Percentiles rank a stretch among this genome's conserved stretches.
Conservation (phyloP, 2,113 vertebrate species). For the Hyaena hyaena region DNA sequence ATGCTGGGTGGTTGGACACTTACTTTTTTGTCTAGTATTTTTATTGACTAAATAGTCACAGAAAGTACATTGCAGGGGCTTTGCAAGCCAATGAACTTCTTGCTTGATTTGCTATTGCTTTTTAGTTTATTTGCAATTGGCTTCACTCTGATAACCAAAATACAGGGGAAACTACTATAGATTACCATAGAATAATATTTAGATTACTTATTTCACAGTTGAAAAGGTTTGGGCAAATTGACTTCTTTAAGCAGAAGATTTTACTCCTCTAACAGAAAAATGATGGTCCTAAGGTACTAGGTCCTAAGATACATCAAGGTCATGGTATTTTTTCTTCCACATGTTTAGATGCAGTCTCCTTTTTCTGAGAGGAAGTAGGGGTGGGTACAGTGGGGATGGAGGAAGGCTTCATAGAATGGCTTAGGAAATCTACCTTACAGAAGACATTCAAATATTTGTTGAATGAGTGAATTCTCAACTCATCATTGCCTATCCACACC, state of each 20-base stretch:
- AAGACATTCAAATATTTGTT: background rate
- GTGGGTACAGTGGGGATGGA: background rate
- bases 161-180: background rate
- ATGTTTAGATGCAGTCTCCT: background rate
- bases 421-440: background rate
- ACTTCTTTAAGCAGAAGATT: slow-evolving; percentile 1
- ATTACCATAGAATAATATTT: slow-evolving; percentile 17
- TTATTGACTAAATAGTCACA: slow-evolving; percentile 17
- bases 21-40: background rate
- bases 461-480: background rate
- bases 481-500: background rate
- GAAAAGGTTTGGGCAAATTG: background rate
- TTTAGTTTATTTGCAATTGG: background rate
- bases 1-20: background rate
- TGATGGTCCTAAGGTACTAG: background rate
- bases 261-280: background rate
- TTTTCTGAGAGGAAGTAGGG: background rate
- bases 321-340: background rate
- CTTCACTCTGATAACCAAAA: background rate
- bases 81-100: slow-evolving; percentile 34
- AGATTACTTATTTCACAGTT: slow-evolving; percentile 35
- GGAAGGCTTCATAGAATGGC: background rate
- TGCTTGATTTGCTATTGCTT: slow-evolving; percentile 21
- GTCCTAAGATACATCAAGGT: background rate
- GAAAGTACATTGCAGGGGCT: background rate